Evolutionary conservation across 1,140 invertebrate genomes (phyloP), one percentile per base, ranked within the genome.

Genomic region (Caerostris darwini): DNA sequence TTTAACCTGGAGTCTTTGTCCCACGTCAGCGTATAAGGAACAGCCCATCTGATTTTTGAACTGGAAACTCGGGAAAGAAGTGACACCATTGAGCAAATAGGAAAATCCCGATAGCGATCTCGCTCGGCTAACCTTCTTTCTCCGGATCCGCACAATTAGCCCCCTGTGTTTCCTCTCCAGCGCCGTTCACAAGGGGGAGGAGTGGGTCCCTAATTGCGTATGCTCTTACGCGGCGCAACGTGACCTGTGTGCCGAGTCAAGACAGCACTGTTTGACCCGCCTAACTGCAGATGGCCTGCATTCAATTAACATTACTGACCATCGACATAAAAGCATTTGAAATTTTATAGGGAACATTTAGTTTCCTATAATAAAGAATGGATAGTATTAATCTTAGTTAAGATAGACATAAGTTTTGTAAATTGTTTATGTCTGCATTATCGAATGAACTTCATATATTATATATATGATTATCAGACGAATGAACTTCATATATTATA

Each of bases 31-130:
- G 71, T 53, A 50, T 34, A 5, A 0, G 3, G 34, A 12, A 12
- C 71, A 50, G 12, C 8, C 50, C 5, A 34, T 71, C 50, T 77
- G 4, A 17, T 77, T 71, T 71, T 53, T 19, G 3, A 5, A 53
- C 7, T 53, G 71, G 71, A 53, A 50, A 77, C 3, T 34, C 10
- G 0, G 53, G 50, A 5, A 34, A 77, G 53, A 77, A 34, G 71
- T 77, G 71, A 77, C 71, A 77, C 71, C 71, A 12, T 50, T 77
- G 71, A 77, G 71, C 71, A 77, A 77, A 77, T 77, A 77, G 34
- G 34, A 77, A 34, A 50, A 77, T 50, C 71, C 53, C 53, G 71
- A 53, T 77, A 77, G 71, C 14, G 71, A 77, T 77, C 71, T 77
- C 34, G 71, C 71, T 50, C 71, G 71, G 53, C 19, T 14, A 67